Evolutionary conservation across 1,140 invertebrate species (phyloP).

Genomic region (Hetaerina americana): DNA sequence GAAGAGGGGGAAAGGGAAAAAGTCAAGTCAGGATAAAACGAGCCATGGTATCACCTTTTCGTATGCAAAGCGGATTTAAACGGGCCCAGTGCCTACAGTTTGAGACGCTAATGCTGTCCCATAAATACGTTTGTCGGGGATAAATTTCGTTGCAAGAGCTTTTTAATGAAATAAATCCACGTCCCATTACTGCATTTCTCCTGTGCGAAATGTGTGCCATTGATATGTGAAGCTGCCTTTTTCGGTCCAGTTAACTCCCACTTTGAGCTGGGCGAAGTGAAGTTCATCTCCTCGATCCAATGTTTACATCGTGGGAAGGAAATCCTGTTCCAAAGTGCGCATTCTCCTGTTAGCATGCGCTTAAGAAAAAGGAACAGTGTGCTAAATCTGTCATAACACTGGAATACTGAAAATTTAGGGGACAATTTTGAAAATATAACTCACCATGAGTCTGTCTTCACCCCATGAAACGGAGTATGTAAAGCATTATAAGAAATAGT

Average conservation of each 20-base stretch:
- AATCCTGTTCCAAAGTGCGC: not conserved
- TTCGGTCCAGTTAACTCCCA: not conserved
- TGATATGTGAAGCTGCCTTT: not conserved
- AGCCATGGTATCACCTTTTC: not conserved
- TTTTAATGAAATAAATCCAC: conserved; percentile 1
- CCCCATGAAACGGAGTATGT: too few species aligned
- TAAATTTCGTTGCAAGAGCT: not conserved
- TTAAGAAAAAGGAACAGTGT: too few species aligned
- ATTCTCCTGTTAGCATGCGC: too few species aligned
- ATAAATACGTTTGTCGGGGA: not conserved
- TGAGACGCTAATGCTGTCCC: not conserved
- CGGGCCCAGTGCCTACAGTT: not conserved
- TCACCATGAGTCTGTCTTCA: too few species aligned
- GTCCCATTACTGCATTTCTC: not conserved
- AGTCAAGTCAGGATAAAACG: too few species aligned
- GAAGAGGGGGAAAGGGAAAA: not conserved
- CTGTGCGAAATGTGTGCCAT: not conserved
- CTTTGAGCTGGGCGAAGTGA: too few species aligned
- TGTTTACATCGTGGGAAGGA: not conserved
- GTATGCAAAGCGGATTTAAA: not conserved
- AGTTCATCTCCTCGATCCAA: not conserved
- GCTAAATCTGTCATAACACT: too few species aligned
- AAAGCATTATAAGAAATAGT: too few species aligned
- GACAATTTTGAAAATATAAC: too few species aligned
- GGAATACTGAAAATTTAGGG: too few species aligned